A percentile compares a stretch with the other conserved stretches of the same genome.
phyloP scores from a whole-genome alignment of 2,888 invertebrate genomes.

The Sminthurides aquaticus region DNA sequence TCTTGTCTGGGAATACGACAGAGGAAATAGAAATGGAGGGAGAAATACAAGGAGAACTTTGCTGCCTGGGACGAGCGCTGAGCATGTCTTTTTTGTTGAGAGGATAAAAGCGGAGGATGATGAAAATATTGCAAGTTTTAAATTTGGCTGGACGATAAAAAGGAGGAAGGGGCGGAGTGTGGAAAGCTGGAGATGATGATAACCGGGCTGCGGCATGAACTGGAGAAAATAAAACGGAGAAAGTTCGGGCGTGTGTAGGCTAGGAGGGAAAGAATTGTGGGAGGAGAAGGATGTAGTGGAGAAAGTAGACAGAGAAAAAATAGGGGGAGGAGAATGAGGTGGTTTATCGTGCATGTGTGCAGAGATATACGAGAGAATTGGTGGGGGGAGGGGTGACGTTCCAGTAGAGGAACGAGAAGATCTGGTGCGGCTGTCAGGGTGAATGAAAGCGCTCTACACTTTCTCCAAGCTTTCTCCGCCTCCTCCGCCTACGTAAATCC shows the following conservation, averaged over 20 bases:
- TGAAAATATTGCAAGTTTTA: neutral
- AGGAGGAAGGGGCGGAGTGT: neutral
- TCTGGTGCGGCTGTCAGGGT: neutral
- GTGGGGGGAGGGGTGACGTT: too few species aligned
- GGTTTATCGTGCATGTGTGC: neutral
- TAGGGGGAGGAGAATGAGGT: neutral
- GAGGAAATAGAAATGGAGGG: too few species aligned
- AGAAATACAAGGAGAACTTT: too few species aligned
- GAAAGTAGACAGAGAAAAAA: too few species aligned
- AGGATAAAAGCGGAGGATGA: neutral
- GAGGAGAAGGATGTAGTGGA: neutral
- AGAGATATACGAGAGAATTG: too few species aligned
- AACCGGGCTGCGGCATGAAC: constrained; percentile 1
- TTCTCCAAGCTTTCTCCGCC: neutral
- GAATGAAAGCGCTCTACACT: neutral
- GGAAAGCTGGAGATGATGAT: neutral
- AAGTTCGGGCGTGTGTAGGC: too few species aligned
- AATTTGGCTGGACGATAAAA: neutral
- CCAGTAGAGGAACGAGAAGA: neutral
- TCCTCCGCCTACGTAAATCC: neutral
- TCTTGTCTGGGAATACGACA: too few species aligned
- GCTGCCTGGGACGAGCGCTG: too few species aligned
- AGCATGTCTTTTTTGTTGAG: too few species aligned
- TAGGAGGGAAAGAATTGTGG: neutral
- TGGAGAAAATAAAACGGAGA: too few species aligned